Evolutionary conservation across 2,888 invertebrate species (phyloP).

Genomic region (Incurvaria masculella): DNA sequence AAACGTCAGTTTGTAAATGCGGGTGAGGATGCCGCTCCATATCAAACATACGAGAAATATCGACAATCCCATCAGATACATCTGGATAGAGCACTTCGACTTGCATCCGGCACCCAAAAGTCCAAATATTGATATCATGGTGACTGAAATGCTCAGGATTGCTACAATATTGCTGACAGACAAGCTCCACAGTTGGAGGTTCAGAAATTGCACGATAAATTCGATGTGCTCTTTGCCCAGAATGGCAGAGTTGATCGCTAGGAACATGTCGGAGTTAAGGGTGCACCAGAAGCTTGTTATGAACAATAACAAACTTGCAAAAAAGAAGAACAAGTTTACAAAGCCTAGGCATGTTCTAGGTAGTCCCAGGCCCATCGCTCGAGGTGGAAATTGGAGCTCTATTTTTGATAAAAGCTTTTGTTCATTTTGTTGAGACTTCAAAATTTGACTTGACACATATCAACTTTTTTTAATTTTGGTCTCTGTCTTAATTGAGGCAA

Average conservation of each 20-base stretch:
- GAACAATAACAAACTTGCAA: constrained; percentile 26
- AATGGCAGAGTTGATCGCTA: constrained; percentile 39
- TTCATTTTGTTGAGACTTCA: too few species aligned
- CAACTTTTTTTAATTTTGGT: too few species aligned
- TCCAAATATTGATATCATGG: constrained; percentile 43
- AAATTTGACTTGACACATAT: too few species aligned
- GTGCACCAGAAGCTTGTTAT: constrained; percentile 39
- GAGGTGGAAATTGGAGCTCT: neutral
- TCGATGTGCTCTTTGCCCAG: constrained; percentile 32
- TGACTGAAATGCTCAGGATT: constrained; percentile 27
- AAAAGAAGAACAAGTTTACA: constrained; percentile 36
- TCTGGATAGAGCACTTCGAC: constrained; percentile 38
- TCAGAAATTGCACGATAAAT: constrained; percentile 33
- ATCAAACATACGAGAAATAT: constrained; percentile 25
- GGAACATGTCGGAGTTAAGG: constrained; percentile 37
- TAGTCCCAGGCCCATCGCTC: constrained; percentile 20
- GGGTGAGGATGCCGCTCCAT: constrained; percentile 37
- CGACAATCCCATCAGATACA: constrained; percentile 37
- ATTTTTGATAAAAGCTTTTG: too few species aligned
- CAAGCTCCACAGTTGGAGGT: constrained; percentile 33
- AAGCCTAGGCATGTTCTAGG: constrained; percentile 45
- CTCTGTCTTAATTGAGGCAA: too few species aligned
- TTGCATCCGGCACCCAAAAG: constrained; percentile 40
- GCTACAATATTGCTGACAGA: constrained; percentile 35
- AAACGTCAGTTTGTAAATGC: constrained; percentile 36